Conservation (phyloP, 1,140 invertebrate genomes). For the Drosophila murphyi region DNA sequence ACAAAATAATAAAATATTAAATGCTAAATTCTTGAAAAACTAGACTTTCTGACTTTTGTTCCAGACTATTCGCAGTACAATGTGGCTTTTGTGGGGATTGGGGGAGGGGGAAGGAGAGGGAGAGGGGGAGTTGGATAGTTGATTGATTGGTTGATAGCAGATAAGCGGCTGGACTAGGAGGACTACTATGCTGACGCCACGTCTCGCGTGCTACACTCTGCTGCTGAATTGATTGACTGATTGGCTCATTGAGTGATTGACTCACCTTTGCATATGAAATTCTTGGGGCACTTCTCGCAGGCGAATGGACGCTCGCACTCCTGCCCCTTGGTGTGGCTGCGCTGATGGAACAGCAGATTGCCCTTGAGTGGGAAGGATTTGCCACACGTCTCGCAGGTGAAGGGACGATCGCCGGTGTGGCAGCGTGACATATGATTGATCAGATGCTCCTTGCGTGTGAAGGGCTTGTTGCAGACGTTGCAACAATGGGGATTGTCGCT, state of each 20-base stretch:
- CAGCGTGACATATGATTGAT: constrained; percentile 90
- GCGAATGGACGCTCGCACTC: constrained; percentile 95
- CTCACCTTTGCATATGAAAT: constrained; percentile 97
- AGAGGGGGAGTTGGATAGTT: not conserved
- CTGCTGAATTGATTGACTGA: constrained; percentile 16
- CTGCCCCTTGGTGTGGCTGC: constrained; percentile 94
- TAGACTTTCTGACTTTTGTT: not conserved
- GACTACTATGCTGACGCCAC: constrained; percentile 75
- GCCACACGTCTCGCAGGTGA: constrained; percentile 92
- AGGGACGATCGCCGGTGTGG: constrained; percentile 95
- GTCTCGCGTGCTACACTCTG: constrained; percentile 58
- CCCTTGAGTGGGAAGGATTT: constrained; percentile 94
- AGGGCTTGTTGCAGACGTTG: constrained; percentile 92
- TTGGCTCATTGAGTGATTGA: not conserved
- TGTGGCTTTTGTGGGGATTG: not conserved
- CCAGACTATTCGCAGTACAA: not conserved
- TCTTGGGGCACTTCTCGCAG: constrained; percentile 98
- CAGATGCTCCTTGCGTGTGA: constrained; percentile 92
- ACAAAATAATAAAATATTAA: not conserved
- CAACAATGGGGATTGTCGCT: constrained; percentile 93
- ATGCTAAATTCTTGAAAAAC: not conserved
- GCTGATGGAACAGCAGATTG: constrained; percentile 97
- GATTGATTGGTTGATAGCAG: constrained; percentile 1
- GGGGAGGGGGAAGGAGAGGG: not conserved
- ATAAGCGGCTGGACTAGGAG: constrained; percentile 33